Conservation (phyloP, 2,888 invertebrate species). For the Drosophila testacea region DNA sequence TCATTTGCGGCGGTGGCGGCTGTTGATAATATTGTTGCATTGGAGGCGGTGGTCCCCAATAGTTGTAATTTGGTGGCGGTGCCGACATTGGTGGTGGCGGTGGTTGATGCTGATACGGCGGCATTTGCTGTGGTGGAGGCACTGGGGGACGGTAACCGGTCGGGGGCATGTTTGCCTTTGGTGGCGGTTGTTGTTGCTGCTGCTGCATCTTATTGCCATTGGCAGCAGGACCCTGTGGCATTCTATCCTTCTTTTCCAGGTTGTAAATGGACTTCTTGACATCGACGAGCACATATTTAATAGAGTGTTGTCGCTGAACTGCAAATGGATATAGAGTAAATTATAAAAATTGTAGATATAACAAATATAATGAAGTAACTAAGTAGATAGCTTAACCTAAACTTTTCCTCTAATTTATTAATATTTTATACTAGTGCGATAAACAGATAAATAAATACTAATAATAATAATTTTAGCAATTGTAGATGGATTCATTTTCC, state of each 20-base stretch:
- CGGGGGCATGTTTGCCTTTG: constrained; percentile 65
- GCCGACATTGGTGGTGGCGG: constrained; percentile 74
- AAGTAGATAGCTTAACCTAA: too few species aligned
- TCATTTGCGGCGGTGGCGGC: constrained; percentile 85
- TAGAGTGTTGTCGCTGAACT: constrained; percentile 92
- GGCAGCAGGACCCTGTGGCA: constrained; percentile 28
- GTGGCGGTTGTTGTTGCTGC: constrained; percentile 56
- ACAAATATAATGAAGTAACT: too few species aligned
- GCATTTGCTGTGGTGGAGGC: constrained; percentile 67
- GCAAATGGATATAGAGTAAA: constrained; percentile 38
- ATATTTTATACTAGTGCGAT: too few species aligned
- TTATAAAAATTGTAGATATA: too few species aligned
- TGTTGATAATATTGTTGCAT: constrained; percentile 78
- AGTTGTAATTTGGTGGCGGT: constrained; percentile 81
- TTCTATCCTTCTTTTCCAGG: constrained; percentile 87
- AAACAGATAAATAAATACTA: too few species aligned
- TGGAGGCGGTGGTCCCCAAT: constrained; percentile 78
- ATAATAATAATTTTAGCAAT: too few species aligned
- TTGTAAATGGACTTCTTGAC: constrained; percentile 97
- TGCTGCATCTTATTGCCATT: constrained; percentile 60
- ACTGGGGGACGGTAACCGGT: constrained; percentile 69
- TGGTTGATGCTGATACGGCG: constrained; percentile 72
- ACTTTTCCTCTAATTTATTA: too few species aligned
- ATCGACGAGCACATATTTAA: constrained; percentile 94
- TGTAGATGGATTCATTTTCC: too few species aligned